Evolutionary conservation across 2,888 invertebrate species (phyloP).

Genomic region (Didymodactylos carnosus): DNA sequence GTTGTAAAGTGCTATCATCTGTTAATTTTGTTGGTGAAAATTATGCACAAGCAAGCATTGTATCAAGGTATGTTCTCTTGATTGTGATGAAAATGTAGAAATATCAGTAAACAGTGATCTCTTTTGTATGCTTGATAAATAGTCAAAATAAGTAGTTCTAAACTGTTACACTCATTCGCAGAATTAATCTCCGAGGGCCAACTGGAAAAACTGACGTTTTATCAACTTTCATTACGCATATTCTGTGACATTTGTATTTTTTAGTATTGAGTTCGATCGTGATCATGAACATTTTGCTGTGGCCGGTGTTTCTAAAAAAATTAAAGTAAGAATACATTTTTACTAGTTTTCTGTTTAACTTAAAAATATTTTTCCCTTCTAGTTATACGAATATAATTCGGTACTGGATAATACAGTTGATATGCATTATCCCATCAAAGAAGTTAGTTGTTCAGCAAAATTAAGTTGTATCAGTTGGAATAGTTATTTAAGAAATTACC

Average conservation of each 20-base stretch:
- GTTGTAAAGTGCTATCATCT: conserved; percentile 59
- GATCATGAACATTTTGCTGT: conserved; percentile 86
- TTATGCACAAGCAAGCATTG: conserved; percentile 47
- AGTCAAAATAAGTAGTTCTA: too few species aligned
- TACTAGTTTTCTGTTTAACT: background rate
- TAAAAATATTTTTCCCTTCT: conserved; percentile 10
- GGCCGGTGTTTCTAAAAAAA: conserved; percentile 77
- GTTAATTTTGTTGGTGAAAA: conserved; percentile 71
- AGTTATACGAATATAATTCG: conserved; percentile 58
- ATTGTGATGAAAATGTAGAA: background rate
- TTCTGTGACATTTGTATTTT: conserved; percentile 17
- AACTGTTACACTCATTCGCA: too few species aligned
- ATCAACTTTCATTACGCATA: too few species aligned
- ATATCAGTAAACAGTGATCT: too few species aligned
- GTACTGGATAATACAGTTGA: conserved; percentile 66
- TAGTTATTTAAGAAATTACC: conserved; percentile 61
- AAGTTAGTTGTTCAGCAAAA: conserved; percentile 75
- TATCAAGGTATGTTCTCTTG: conserved; percentile 33
- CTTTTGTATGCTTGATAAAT: too few species aligned
- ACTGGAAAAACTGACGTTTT: too few species aligned
- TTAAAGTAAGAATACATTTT: conserved; percentile 50
- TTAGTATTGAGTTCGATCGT: conserved; percentile 78
- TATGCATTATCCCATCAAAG: conserved; percentile 71
- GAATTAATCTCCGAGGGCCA: too few species aligned
- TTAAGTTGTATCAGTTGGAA: conserved; percentile 76